Percentiles rank a stretch among this genome's conserved stretches.
phyloP scores from a whole-genome alignment of 2,797 vertebrate species.

The Acrossocheilus wenchowensis region DNA sequence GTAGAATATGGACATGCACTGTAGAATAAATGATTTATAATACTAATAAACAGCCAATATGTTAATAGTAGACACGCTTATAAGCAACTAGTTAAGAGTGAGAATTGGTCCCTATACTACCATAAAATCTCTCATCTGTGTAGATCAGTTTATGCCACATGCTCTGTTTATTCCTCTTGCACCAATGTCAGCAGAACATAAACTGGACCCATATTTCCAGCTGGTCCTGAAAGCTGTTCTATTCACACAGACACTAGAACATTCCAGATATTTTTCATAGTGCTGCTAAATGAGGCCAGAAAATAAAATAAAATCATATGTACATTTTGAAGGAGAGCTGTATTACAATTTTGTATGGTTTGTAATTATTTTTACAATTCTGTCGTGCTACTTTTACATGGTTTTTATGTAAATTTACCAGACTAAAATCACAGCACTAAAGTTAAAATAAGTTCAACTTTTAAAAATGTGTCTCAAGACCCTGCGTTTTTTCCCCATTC shows the following conservation, averaged over 20 bases:
- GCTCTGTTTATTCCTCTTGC: background rate
- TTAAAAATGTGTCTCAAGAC: background rate
- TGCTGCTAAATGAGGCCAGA: background rate
- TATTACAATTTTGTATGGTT: background rate
- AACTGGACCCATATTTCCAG: background rate
- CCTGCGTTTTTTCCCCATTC: background rate
- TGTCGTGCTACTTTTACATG: background rate
- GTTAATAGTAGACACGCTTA: background rate
- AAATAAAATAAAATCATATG: background rate
- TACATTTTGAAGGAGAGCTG: background rate
- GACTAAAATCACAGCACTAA: background rate
- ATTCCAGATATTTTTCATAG: background rate
- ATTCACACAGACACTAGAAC: background rate
- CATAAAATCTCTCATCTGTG: background rate
- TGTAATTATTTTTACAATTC: background rate
- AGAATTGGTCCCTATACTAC: background rate
- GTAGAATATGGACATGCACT: no score
- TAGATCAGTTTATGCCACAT: background rate
- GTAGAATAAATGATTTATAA: no score
- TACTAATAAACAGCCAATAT: no score
- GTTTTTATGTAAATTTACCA: background rate
- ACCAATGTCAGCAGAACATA: background rate
- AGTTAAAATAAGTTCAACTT: background rate
- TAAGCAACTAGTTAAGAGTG: background rate
- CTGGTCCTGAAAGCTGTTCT: background rate